These are phyloP conservation scores for Ornithorhynchus anatinus DNA, from an alignment of 2,113 vertebrate genomes.

Conservation along the genomic window DNA sequence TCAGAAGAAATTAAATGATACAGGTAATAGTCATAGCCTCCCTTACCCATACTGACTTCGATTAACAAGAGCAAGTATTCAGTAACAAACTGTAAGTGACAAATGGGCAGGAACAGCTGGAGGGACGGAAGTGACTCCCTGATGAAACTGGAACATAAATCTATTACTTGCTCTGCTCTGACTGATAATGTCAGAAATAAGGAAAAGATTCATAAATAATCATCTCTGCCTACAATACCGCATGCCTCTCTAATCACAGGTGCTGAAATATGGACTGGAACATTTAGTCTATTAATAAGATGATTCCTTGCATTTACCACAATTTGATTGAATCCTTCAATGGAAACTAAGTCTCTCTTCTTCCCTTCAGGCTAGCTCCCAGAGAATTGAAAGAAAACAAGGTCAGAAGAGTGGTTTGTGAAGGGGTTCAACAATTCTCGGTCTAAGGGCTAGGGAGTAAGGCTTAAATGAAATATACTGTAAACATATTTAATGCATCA, in stretches of 20 bases:
- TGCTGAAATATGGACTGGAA: neutral
- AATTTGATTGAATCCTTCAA: neutral
- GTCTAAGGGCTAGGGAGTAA: neutral
- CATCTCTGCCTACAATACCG: neutral
- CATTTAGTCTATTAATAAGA: neutral
- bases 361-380: neutral
- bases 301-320: neutral
- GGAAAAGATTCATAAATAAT: neutral
- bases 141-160: neutral
- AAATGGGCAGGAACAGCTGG: conserved; percentile 7
- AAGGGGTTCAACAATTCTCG: neutral
- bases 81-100: conserved; percentile 5
- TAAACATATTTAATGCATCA: neutral
- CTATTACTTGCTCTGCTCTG: neutral
- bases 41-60: neutral
- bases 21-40: conserved; percentile 5
- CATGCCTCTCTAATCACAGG: neutral
- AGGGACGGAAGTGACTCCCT: neutral
- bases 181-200: neutral
- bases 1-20: conserved; percentile 65
- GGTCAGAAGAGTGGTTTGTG: neutral
- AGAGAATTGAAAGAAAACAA: neutral
- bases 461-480: neutral
- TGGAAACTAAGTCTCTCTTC: neutral
- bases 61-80: conserved; percentile 3